Evolutionary conservation across 1,140 invertebrate genomes (phyloP), one percentile per base, ranked within the genome.

Genomic region (Nephila pilipes): DNA sequence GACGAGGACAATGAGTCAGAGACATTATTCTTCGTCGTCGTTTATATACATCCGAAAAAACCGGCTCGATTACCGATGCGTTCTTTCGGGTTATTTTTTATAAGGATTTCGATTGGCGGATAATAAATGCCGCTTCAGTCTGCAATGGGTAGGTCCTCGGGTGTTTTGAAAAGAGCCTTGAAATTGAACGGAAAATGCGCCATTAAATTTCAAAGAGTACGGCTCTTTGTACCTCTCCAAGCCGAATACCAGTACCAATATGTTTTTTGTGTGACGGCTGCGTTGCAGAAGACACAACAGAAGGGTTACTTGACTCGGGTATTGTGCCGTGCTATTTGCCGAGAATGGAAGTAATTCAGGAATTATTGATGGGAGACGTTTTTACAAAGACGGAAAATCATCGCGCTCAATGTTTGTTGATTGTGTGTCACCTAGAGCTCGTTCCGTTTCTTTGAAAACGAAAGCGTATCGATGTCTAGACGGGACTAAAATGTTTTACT

Each of bases 61-160:
- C n/a, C 16, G 65, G n/a, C 32, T 32, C 75, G 89, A 91, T 91
- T 91, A 83, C 75, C 25, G 89, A 91, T 83, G 89, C 83, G n/a
- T 20, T 22, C n/a, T n/a, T 80, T 46, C 38, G 3, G 3, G 25
- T n/a, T 83, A 12, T 83, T 54, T 83, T 83, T 55, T 29, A n/a
- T 25, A 75, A 60, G 20, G 32, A 14, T 18, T 32, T 18, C 29
- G 81, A 83, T 83, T 83, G 18, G 81, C n/a, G 81, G 54, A 46
- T 83, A 55, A 83, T 83, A 83, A 57, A 83, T 83, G 81, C n/a
- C n/a, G n/a, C 69, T 75, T 16, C 69, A 5, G 69, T 18, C 36
- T 75, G 69, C 69, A 75, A 36, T 75, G 29, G 69, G 32, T 32
- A 36, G 69, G 69, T 75, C 32, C 69, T 75, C 69, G 18, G 69